phyloP scores from a whole-genome alignment of 2,797 vertebrate genomes.

The Eulemur rubriventer region DNA sequence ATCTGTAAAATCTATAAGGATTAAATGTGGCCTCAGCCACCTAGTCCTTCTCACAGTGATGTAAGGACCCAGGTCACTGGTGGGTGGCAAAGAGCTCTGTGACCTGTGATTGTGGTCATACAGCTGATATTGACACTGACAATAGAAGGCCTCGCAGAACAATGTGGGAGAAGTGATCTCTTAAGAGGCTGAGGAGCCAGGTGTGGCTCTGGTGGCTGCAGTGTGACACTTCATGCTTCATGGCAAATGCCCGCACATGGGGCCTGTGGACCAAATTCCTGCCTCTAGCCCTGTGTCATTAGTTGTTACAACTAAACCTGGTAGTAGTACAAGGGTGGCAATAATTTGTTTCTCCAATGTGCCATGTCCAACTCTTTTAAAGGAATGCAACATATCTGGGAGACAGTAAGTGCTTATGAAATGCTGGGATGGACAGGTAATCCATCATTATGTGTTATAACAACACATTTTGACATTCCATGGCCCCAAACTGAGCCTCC shows the following conservation, averaged over 20 bases:
- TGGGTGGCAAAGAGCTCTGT: not conserved
- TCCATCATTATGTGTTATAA: not conserved
- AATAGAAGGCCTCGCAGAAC: not conserved
- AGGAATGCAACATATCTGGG: not conserved
- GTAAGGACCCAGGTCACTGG: not conserved
- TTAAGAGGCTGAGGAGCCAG: not conserved
- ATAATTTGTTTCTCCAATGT: not conserved
- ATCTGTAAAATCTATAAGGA: not conserved
- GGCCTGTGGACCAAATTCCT: not conserved
- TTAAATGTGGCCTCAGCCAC: not conserved
- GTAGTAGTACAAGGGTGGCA: not conserved
- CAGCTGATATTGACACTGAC: no score
- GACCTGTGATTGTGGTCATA: not conserved
- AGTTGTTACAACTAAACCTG: not conserved
- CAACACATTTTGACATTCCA: not conserved
- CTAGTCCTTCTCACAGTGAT: no score
- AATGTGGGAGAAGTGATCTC: not conserved
- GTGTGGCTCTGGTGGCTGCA: not conserved
- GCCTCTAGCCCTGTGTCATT: not conserved
- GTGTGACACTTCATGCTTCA: fast-evolving
- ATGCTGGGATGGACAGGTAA: not conserved
- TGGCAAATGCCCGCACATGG: not conserved
- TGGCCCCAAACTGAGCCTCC: not conserved
- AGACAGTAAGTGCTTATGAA: not conserved
- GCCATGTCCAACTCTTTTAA: not conserved